Base-by-base conservation (phyloP, 2,888 invertebrate genomes). In the Hyles lineata region DNA sequence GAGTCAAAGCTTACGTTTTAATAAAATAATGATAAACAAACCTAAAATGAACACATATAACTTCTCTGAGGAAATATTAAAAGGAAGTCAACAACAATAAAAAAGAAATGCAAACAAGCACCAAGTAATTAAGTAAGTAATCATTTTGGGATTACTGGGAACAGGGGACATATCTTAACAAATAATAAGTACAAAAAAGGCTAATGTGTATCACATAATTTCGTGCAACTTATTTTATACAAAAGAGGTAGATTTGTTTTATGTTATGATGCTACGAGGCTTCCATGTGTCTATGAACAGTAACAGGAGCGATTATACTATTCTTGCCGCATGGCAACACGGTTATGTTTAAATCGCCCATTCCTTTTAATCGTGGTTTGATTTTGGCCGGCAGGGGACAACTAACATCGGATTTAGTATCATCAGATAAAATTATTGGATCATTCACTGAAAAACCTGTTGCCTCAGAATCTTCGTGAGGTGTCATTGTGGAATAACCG, bases 401-500 rank as follows among this genome's bases (percentile, higher is more conserved):
- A 95, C 96, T 90, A 87, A 96, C 83, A 90, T 96, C 88, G 80
- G 94, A 94, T 75, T 93, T 93, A 0, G 94, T 94, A 75, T 94
- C 94, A 80, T 96, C 94, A 67, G 94, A 94, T 73, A 94, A 81
- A 76, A 96, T 90, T 58, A 95, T 92, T 0, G 96, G 96, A 81
- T 96, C 97, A 70, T 96, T 96, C 11, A 96, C 95, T 25, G 96
- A 97, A 80, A 97, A 97, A 11, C 97, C 97, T 78, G 97, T 96
- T 80, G 97, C 97, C 86, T 98, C 98, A 0, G 97, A 97, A 85
- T 98, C 98, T 84, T 98, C 98, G 82, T 98, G 98, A 1, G 98
- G 98, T 0, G 98, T 98, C 98, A 98, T 98, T 0, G 98, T 98
- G 4, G 98, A 98, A 90, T 99, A 99, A 2, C 99, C 99, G 86